Conservation (phyloP, 1,140 invertebrate genomes). For the Colletes gigas region DNA sequence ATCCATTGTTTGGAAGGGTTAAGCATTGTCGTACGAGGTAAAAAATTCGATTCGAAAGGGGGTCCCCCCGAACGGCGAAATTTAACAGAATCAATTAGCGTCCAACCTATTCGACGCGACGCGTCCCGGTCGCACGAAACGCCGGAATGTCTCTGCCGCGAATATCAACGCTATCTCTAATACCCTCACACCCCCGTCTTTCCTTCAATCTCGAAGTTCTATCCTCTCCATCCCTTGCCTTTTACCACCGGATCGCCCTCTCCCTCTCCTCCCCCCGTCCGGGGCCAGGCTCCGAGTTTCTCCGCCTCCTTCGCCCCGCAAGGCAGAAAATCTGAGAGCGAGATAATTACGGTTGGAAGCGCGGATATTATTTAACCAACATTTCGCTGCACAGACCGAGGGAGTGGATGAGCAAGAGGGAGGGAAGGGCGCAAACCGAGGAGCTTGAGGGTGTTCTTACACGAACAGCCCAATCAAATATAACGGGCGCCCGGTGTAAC, state of each 20-base stretch:
- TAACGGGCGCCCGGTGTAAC: constrained; percentile 64
- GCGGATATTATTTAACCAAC: constrained; percentile 78
- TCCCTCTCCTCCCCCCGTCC: neutral
- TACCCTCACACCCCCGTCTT: constrained; percentile 51
- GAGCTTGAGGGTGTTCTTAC: constrained; percentile 68
- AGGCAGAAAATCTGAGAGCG: constrained; percentile 76
- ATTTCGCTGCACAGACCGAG: constrained; percentile 68
- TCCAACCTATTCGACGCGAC: neutral
- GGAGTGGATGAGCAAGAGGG: constrained; percentile 60
- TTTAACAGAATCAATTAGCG: constrained; percentile 12
- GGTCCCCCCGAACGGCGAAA: neutral
- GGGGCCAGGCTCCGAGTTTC: constrained; percentile 15
- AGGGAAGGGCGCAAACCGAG: constrained; percentile 22
- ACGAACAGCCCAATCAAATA: constrained; percentile 75
- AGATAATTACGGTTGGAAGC: constrained; percentile 79
- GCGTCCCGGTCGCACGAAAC: neutral
- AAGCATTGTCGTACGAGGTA: too few relatives aligned
- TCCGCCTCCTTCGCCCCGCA: constrained; percentile 58
- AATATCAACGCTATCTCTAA: constrained; percentile 66
- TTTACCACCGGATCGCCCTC: constrained; percentile 40
- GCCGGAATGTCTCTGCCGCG: constrained; percentile 51
- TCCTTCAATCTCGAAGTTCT: constrained; percentile 67
- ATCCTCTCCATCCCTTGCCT: constrained; percentile 39
- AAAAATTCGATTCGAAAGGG: neutral
- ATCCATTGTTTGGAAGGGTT: too few relatives aligned